Evolutionary conservation across 35 echinoderm and acorn worm species (phyloP).

Genomic region (Eucidaris tribuloides): DNA sequence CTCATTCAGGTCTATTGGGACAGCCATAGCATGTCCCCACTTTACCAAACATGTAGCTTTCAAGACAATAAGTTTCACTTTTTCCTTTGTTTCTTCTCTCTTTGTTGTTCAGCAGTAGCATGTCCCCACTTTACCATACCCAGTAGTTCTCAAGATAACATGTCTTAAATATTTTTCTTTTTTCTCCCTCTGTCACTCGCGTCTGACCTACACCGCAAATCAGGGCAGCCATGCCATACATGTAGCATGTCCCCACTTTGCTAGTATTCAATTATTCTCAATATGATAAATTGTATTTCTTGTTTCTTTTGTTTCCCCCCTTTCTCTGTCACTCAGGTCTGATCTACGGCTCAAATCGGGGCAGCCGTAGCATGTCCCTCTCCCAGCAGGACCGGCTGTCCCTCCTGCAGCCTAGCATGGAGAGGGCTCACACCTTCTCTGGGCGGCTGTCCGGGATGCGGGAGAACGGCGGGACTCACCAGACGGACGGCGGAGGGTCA

Average conservation of each 20-base stretch:
- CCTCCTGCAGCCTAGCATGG: background rate
- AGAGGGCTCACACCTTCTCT: conserved; percentile 16
- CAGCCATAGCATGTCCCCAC: too few relatives aligned
- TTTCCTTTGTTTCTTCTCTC: too few relatives aligned
- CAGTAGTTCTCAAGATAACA: too few relatives aligned
- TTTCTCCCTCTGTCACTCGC: conserved; percentile 17
- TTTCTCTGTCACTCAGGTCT: conserved; percentile 35
- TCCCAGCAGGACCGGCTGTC: conserved; percentile 16
- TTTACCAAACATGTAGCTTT: too few relatives aligned
- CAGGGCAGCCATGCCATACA: conserved; percentile 46
- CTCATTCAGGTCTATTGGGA: too few relatives aligned
- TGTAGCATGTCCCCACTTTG: too few relatives aligned
- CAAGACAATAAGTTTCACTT: too few relatives aligned
- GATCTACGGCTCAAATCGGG: conserved; percentile 76
- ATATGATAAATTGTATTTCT: too few relatives aligned
- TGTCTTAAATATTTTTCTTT: too few relatives aligned
- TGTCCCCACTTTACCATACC: too few relatives aligned
- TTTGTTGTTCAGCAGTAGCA: too few relatives aligned
- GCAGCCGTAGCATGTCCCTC: conserved; percentile 49
- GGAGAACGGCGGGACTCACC: conserved; percentile 11
- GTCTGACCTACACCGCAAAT: conserved; percentile 77
- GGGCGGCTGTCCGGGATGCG: conserved; percentile 10
- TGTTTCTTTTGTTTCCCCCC: background rate
- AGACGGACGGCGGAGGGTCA: background rate
- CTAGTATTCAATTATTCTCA: too few relatives aligned